These are phyloP conservation scores for Tiliacea citrago DNA, from an alignment of 2,888 invertebrate genomes.

Conservation along the genomic window DNA sequence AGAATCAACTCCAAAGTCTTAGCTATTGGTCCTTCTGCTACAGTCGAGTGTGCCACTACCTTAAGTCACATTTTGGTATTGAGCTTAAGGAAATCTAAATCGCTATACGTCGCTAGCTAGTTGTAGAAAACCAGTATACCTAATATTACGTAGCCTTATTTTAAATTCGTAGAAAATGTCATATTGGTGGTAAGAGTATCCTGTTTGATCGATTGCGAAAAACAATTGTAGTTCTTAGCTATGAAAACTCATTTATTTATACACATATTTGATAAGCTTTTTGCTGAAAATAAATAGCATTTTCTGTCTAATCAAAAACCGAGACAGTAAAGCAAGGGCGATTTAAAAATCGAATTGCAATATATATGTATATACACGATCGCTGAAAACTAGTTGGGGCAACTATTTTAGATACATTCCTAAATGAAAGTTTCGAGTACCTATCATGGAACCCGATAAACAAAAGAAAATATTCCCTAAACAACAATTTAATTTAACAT, in stretches of 20 bases:
- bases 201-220: background rate
- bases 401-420: constrained; percentile 5
- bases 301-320: background rate
- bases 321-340: background rate
- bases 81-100: constrained; percentile 45
- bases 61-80: constrained; percentile 56
- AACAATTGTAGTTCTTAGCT: background rate
- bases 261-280: constrained; percentile 5
- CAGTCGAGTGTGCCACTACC: constrained; percentile 23
- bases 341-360: background rate
- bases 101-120: constrained; percentile 35
- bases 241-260: background rate
- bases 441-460: constrained; percentile 7
- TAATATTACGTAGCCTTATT: constrained; percentile 39
- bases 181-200: constrained; percentile 29
- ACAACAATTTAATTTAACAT: constrained; percentile 17
- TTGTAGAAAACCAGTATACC: constrained; percentile 40
- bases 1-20: background rate
- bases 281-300: background rate
- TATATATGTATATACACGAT: background rate
- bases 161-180: constrained; percentile 38
- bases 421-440: constrained; percentile 1
- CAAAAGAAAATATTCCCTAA: background rate
- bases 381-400: background rate
- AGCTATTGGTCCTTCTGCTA: background rate